These are phyloP conservation scores for Lasioglossum calceatum DNA, from an alignment of 2,888 invertebrate species.

Conservation along the genomic window DNA sequence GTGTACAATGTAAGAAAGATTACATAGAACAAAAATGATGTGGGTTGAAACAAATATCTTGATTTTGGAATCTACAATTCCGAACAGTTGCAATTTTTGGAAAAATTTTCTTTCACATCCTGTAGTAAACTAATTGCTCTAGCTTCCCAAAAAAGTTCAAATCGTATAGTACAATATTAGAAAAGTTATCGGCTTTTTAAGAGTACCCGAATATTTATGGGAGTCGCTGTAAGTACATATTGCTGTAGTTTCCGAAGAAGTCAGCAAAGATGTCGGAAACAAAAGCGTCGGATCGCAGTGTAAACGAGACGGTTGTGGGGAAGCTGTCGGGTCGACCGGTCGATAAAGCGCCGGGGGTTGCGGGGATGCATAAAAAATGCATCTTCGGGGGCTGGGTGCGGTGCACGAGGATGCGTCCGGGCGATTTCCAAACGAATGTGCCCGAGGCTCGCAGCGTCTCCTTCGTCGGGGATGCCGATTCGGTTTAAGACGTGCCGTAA, in stretches of 20 bases:
- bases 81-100: too few species aligned
- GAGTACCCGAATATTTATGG: too few species aligned
- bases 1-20: too few species aligned
- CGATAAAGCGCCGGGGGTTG: conserved; percentile 6
- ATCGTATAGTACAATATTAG: too few species aligned
- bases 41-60: too few species aligned
- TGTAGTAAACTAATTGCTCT: too few species aligned
- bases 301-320: background rate
- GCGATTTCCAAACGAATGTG: background rate
- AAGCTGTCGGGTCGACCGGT: conserved; percentile 2
- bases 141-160: too few species aligned
- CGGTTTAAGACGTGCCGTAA: conserved; percentile 3
- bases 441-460: background rate
- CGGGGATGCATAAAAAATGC: conserved; percentile 6
- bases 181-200: too few species aligned
- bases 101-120: too few species aligned
- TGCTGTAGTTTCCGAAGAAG: background rate
- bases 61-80: too few species aligned
- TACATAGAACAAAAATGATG: too few species aligned
- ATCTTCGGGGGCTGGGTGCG: background rate
- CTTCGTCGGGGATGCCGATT: background rate
- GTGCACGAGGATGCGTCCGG: background rate
- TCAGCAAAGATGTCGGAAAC: background rate
- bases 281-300: conserved; percentile 6
- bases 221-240: too few species aligned